These are phyloP conservation scores for Pheucticus melanocephalus DNA, from an alignment of 2,113 vertebrate species.

Conservation along the genomic window DNA sequence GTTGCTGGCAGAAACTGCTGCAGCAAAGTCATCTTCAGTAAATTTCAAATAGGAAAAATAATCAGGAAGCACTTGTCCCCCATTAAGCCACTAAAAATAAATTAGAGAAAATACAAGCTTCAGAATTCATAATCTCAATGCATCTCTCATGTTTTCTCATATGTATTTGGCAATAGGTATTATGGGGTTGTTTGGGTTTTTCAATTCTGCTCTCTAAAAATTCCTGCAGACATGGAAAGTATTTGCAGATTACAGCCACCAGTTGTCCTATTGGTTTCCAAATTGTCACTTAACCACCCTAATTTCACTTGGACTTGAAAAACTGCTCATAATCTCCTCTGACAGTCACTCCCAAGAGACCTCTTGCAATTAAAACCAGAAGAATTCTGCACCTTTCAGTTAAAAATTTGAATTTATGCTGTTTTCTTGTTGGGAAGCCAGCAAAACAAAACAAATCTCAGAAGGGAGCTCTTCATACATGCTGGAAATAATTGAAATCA, in stretches of 20 bases:
- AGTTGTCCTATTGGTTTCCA: background rate
- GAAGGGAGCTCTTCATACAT: background rate
- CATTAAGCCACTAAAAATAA: background rate
- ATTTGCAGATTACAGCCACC: background rate
- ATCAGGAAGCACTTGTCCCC: background rate
- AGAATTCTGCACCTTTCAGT: background rate
- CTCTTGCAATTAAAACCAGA: background rate
- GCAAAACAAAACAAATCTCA: background rate
- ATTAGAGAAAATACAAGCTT: background rate
- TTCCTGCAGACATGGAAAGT: background rate
- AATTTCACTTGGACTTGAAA: background rate
- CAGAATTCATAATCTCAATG: background rate
- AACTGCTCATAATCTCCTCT: background rate
- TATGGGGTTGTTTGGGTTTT: background rate
- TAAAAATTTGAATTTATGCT: background rate
- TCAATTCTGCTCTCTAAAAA: background rate
- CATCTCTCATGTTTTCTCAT: background rate
- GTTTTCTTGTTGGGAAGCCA: background rate
- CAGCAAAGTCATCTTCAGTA: background rate
- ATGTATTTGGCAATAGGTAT: background rate
- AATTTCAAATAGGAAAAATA: background rate
- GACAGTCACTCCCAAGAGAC: background rate
- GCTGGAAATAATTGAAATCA: background rate
- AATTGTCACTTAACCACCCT: background rate
- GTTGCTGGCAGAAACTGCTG: background rate